A percentile compares a stretch with the other conserved stretches of the same genome.
Evolutionary conservation across 23 tunicate species (phyloP).

Genomic region (Trididemnum nubilum): DNA sequence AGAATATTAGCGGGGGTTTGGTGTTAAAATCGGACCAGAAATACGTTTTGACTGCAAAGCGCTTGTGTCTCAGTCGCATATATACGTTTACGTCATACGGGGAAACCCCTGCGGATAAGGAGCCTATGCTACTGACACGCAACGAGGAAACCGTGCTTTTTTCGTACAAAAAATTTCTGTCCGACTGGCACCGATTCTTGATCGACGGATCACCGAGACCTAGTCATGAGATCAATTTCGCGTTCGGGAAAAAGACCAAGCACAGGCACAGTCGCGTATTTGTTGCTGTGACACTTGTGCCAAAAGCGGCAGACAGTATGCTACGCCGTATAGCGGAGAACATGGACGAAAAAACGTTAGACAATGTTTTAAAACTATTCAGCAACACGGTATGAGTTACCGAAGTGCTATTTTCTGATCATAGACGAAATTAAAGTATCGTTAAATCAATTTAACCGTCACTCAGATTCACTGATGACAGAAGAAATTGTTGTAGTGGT

Average conservation of each 20-base stretch:
- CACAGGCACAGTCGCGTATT: slow-evolving; percentile 67
- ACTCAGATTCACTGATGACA: no score
- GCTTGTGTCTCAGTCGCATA: slow-evolving; percentile 49
- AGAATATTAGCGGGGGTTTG: slow-evolving; percentile 43
- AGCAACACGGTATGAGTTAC: background rate
- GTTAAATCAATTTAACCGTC: no score
- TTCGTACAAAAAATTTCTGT: slow-evolving; percentile 48
- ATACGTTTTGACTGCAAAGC: slow-evolving; percentile 34
- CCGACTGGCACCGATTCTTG: slow-evolving; percentile 59
- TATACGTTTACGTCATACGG: slow-evolving; percentile 63
- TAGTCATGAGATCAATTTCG: slow-evolving; percentile 51
- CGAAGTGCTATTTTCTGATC: no score
- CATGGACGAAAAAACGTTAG: slow-evolving; percentile 35
- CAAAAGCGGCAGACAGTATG: slow-evolving; percentile 70
- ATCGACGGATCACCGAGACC: slow-evolving; percentile 58
- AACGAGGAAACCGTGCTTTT: slow-evolving; percentile 29
- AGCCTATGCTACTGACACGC: slow-evolving; percentile 33
- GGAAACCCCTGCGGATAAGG: slow-evolving; percentile 26
- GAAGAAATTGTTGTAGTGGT: no score
- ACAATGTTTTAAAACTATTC: slow-evolving; percentile 50
- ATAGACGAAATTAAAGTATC: no score
- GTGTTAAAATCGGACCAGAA: slow-evolving; percentile 46
- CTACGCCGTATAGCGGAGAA: slow-evolving; percentile 27
- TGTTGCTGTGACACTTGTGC: slow-evolving; percentile 43
- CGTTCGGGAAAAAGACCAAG: slow-evolving; percentile 55